These are phyloP conservation scores for Diadema setosum DNA, from an alignment of 35 echinoderm and acorn worm species.

Conservation along the genomic window DNA sequence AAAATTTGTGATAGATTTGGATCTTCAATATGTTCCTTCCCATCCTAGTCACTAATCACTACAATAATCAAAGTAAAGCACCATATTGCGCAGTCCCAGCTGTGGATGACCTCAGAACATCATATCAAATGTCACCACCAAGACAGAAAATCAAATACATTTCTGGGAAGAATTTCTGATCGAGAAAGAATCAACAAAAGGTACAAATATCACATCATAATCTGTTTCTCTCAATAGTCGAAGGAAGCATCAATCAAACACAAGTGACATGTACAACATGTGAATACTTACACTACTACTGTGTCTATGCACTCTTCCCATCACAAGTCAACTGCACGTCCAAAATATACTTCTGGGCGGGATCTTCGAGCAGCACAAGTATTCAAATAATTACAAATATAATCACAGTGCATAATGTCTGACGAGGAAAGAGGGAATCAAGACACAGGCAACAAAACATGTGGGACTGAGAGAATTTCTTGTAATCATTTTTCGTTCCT, in stretches of 20 bases:
- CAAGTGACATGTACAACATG: background rate
- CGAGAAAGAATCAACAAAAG: slow-evolving; percentile 5
- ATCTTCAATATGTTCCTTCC: no score
- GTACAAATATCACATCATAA: background rate
- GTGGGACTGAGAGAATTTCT: background rate
- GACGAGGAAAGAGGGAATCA: background rate
- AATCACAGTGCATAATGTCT: background rate
- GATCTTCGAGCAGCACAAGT: background rate
- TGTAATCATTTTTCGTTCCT: background rate
- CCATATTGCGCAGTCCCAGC: slow-evolving; percentile 24
- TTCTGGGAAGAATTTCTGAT: slow-evolving; percentile 16
- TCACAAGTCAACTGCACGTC: slow-evolving; percentile 14
- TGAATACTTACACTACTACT: slow-evolving; percentile 23
- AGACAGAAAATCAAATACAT: background rate
- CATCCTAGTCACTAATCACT: background rate
- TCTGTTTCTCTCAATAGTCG: background rate
- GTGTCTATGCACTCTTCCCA: slow-evolving; percentile 24
- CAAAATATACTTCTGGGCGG: slow-evolving; percentile 13
- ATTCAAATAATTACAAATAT: background rate
- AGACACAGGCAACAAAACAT: background rate
- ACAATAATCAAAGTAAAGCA: slow-evolving; percentile 13
- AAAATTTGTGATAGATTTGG: no score
- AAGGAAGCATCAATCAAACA: slow-evolving; percentile 20
- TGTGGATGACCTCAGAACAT: background rate
- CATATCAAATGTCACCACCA: slow-evolving; percentile 3